A percentile compares a stretch with the other conserved stretches of the same genome.
These are phyloP conservation scores for Rhodinocichla rosea DNA, from an alignment of 2,113 vertebrate species.

Conservation along the genomic window DNA sequence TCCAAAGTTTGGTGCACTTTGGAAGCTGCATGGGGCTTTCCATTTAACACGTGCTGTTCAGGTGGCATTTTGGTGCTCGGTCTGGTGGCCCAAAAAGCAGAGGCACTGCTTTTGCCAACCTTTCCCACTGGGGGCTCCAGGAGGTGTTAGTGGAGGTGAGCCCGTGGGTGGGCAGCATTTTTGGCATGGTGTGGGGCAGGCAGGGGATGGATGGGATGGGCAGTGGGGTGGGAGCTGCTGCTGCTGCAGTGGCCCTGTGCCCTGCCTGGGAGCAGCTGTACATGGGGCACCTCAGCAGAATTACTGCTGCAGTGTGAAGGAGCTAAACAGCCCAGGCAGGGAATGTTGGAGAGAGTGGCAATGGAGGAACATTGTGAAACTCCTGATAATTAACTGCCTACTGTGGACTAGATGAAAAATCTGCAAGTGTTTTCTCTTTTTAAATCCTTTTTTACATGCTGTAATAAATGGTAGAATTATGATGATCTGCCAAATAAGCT, in stretches of 20 bases:
- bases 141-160: background rate
- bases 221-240: background rate
- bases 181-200: background rate
- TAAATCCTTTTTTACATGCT: background rate
- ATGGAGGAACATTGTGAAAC: background rate
- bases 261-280: background rate
- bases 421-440: background rate
- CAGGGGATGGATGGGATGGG: background rate
- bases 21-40: background rate
- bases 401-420: background rate
- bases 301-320: background rate
- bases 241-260: background rate
- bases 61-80: background rate
- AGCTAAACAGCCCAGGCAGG: background rate
- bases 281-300: fast-evolving
- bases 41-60: background rate
- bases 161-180: fast-evolving
- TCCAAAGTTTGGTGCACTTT: background rate
- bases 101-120: background rate
- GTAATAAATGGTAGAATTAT: background rate
- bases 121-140: background rate
- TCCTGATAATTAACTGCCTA: background rate
- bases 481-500: background rate
- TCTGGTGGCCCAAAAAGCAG: background rate
- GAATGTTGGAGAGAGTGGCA: background rate